Evolutionary conservation across 2,888 invertebrate species (phyloP), one percentile per base, ranked within the genome.

Genomic region (Drosophila quinaria): DNA sequence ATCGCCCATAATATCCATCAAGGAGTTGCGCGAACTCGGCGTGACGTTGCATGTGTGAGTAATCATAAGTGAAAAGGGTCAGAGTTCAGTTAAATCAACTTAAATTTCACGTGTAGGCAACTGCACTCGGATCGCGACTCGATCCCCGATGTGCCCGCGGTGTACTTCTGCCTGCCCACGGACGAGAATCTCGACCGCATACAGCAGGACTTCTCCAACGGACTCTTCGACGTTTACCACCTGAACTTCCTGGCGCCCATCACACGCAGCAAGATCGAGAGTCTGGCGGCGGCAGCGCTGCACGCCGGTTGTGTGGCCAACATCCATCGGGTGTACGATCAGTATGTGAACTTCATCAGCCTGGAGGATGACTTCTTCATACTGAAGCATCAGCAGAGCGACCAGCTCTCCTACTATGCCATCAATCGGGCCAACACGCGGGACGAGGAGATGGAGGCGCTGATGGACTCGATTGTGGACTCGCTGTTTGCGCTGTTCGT

Each of bases 131-230:
- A 97, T 91, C 94, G 97, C 67, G 97, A 97, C 91, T 94, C 96
- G n/a, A 98, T 99, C 89, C 98, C 99, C 6, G 99, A 99, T 94
- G 99, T 99, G 2, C 99, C 99, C 51, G 99, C 98, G 0, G 96
- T 99, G 41, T 99, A 99, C 92, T 99, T 99, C 93, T 98, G 99
- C 92, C 95, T 97, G 78, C 99, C 99, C 3, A 96, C 97, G 11
- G 98, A 98, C 90, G 99, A 99, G 92, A 99, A 99, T 93, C 94
- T 99, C 44, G 97, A 96, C 50, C 95, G 98, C 78, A 98, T 99
- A 75, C 96, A 97, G 74, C 97, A 98, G 93, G 98, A 97, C 92
- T 94, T 97, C 60, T 96, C 96, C 78, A 97, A 96, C 92, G 96
- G 97, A 39, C 93, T 97, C 13, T 99, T 99, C 91, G 99, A 99